Evolutionary conservation across 2,113 vertebrate genomes (phyloP).

Genomic region (Urocitellus parryii): DNA sequence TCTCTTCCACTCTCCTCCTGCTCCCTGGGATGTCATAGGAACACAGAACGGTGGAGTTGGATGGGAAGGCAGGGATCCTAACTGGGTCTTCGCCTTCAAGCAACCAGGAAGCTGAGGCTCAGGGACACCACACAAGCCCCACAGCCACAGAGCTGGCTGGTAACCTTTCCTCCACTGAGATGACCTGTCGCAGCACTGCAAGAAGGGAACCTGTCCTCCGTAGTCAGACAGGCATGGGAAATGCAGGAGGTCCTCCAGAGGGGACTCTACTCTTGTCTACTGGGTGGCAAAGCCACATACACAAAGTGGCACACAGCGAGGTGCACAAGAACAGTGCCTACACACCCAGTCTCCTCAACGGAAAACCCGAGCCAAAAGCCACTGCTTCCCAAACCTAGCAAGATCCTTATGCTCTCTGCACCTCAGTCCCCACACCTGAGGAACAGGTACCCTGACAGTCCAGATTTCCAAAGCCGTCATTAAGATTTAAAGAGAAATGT

Average conservation of each 20-base stretch:
- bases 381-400: background rate
- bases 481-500: background rate
- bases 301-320: background rate
- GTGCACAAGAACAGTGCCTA: background rate
- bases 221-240: background rate
- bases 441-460: background rate
- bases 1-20: constrained; percentile 69
- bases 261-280: background rate
- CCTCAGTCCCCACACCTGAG: background rate
- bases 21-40: constrained; percentile 67
- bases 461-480: background rate
- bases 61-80: constrained; percentile 54
- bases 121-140: background rate
- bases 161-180: background rate
- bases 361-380: background rate
- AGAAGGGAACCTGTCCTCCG: background rate
- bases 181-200: background rate
- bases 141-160: background rate
- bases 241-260: background rate
- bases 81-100: background rate
- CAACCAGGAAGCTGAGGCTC: background rate
- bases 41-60: constrained; percentile 58
- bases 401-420: background rate
- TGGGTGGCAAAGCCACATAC: background rate
- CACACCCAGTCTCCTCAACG: background rate